Conservation (phyloP, 1,140 invertebrate genomes). For the Vollenhovia emeryi region DNA sequence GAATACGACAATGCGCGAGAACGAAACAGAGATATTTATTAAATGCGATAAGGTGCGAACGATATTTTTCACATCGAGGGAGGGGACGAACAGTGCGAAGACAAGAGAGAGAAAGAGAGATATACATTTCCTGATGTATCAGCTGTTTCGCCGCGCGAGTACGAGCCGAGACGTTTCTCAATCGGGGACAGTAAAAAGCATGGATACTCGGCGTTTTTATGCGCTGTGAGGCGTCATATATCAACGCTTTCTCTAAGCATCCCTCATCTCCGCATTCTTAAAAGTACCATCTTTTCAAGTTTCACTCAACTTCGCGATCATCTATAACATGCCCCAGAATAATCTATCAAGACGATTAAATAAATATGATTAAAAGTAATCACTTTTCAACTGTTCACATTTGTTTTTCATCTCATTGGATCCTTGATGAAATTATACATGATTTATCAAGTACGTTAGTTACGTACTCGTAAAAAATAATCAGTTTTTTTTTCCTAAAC, state of each 20-base stretch:
- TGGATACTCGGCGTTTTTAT: constrained; percentile 12
- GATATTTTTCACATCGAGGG: neutral
- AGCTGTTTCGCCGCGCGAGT: constrained; percentile 26
- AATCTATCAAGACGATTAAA: neutral
- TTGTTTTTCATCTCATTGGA: neutral
- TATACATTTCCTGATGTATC: neutral
- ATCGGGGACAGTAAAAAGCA: constrained; percentile 16
- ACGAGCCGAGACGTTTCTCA: neutral
- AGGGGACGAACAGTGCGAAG: neutral
- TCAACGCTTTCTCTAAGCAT: constrained; percentile 15
- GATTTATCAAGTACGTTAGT: neutral
- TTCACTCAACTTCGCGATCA: neutral
- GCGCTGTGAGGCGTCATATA: neutral
- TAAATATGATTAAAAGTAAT: neutral
- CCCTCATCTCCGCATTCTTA: neutral
- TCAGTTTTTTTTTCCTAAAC: neutral
- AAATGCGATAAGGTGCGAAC: neutral
- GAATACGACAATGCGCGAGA: neutral
- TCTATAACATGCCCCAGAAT: neutral
- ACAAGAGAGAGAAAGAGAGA: neutral
- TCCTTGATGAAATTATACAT: neutral
- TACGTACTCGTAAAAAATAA: neutral
- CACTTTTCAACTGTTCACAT: neutral
- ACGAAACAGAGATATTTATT: neutral
- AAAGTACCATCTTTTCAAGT: neutral